phyloP scores from a whole-genome alignment of 2,113 vertebrate genomes.

The Aegypius monachus region DNA sequence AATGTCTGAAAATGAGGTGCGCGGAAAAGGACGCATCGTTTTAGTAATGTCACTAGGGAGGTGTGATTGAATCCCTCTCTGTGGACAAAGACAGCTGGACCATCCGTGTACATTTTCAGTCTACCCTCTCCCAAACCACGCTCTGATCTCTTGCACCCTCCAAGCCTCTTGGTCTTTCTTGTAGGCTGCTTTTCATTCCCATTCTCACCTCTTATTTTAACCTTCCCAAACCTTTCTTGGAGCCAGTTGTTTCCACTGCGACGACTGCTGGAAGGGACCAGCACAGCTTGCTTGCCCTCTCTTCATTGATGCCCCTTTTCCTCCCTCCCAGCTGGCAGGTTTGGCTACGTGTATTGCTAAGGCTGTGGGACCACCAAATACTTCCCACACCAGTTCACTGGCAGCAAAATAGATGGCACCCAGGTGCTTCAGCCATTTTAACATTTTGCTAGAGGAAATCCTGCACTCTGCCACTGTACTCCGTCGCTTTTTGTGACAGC shows the following conservation, averaged over 20 bases:
- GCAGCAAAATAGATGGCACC: not conserved
- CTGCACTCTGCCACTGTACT: not conserved
- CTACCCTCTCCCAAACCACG: not conserved
- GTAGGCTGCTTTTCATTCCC: not conserved
- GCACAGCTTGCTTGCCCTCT: not conserved
- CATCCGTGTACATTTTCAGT: not conserved
- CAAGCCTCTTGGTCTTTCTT: not conserved
- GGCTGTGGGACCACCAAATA: not conserved
- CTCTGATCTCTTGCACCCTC: not conserved
- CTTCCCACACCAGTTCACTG: not conserved
- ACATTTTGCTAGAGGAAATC: not conserved
- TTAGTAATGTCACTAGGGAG: not conserved
- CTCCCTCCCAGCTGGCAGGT: not conserved
- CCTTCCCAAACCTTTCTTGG: not conserved
- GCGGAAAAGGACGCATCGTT: fast-evolving
- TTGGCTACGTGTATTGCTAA: not conserved
- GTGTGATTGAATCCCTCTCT: not conserved
- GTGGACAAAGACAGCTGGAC: not conserved
- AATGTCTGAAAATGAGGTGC: not conserved
- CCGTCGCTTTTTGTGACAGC: not conserved
- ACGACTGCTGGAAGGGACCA: not conserved
- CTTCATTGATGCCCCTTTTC: not conserved
- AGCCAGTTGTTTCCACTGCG: not conserved
- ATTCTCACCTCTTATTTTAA: not conserved
- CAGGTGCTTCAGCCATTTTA: not conserved